Conservation (phyloP, 2,888 invertebrate species). For the Stenotaenia linearis region DNA sequence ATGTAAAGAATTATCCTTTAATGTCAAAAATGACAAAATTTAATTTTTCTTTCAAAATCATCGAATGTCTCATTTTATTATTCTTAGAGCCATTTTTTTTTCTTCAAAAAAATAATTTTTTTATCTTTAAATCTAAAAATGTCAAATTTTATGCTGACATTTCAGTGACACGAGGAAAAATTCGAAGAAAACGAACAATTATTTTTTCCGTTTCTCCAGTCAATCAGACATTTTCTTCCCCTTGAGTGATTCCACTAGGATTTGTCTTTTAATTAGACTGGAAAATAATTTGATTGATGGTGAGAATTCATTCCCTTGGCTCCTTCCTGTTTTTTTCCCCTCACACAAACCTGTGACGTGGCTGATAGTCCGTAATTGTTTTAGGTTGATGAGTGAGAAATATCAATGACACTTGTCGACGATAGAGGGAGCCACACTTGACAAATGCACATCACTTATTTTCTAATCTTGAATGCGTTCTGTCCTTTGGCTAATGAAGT, state of each 20-base stretch:
- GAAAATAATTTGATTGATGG: constrained; percentile 16
- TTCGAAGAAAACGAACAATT: neutral
- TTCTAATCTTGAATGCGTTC: constrained; percentile 8
- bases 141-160: neutral
- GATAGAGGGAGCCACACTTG: constrained; percentile 12
- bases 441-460: constrained; percentile 16
- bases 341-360: neutral
- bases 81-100: too few relatives aligned
- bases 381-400: constrained; percentile 8
- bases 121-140: neutral
- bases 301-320: neutral
- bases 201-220: neutral
- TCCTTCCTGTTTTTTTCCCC: neutral
- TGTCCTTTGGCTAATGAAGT: neutral
- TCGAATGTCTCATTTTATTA: neutral
- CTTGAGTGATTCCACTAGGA: neutral
- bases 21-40: too few relatives aligned
- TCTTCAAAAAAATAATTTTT: too few relatives aligned
- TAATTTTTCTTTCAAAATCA: neutral
- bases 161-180: neutral
- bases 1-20: neutral
- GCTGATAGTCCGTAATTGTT: constrained; percentile 8
- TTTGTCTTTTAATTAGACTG: constrained; percentile 16
- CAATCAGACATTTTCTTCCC: neutral
- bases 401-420: constrained; percentile 23